phyloP scores from a whole-genome alignment of 2,888 invertebrate species.

The Camptogramma bilineatum region DNA sequence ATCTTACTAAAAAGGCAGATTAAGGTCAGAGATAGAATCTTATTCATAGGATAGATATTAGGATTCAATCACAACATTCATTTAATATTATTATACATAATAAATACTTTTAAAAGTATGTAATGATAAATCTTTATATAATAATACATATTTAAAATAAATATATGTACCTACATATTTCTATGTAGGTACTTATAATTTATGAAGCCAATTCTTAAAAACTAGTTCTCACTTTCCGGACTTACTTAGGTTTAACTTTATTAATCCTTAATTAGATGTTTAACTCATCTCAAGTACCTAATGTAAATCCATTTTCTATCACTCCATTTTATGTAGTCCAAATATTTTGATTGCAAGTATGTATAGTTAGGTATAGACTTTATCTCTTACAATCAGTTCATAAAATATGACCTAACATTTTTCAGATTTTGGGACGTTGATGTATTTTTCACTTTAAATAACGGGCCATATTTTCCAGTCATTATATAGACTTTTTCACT shows the following conservation, averaged over 20 bases:
- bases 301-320: slow-evolving; percentile 28
- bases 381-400: no score
- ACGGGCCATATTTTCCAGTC: no score
- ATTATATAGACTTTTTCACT: no score
- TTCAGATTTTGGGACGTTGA: no score
- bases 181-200: neutral
- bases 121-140: neutral
- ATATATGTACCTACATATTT: no score
- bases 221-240: slow-evolving; percentile 70
- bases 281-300: slow-evolving; percentile 38
- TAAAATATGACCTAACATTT: no score
- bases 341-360: neutral
- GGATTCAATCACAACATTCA: slow-evolving; percentile 25
- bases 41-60: slow-evolving; percentile 20
- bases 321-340: slow-evolving; percentile 16
- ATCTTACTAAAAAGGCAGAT: slow-evolving; percentile 27
- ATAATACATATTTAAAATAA: neutral
- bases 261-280: slow-evolving; percentile 46
- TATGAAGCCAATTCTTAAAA: slow-evolving; percentile 40
- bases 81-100: slow-evolving; percentile 15
- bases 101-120: neutral
- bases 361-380: no score
- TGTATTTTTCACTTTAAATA: no score
- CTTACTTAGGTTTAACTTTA: slow-evolving; percentile 56
- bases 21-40: slow-evolving; percentile 31